Percentiles rank a stretch among this genome's conserved stretches.
Conservation (phyloP, 2,113 vertebrate genomes). For the Rhizomys pruinosus region DNA sequence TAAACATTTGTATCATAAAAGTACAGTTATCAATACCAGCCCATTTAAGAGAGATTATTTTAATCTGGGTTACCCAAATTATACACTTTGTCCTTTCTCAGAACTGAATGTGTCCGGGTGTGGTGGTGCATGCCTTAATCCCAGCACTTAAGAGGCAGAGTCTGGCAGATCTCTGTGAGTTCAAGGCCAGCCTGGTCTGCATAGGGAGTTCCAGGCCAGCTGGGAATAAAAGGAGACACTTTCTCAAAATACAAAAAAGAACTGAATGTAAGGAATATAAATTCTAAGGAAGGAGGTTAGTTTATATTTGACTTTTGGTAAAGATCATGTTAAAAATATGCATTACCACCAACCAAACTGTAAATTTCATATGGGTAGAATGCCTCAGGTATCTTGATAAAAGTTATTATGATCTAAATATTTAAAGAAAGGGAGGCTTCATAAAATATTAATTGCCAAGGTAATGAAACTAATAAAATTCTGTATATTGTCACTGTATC, state of each 20-base stretch:
- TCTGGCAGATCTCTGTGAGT: too few species aligned
- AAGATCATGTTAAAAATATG: slow-evolving; percentile 55
- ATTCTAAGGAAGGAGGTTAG: slow-evolving; percentile 53
- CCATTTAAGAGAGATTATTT: slow-evolving; percentile 6
- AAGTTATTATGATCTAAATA: slow-evolving; percentile 40
- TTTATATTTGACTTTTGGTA: slow-evolving; percentile 41
- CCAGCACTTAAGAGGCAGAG: too few species aligned
- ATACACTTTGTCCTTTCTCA: slow-evolving; percentile 51
- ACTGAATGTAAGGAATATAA: slow-evolving; percentile 67
- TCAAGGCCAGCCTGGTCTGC: too few species aligned
- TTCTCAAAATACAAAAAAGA: too few species aligned
- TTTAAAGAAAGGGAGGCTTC: slow-evolving; percentile 60
- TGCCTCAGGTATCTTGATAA: slow-evolving; percentile 36
- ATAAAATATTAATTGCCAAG: slow-evolving; percentile 51
- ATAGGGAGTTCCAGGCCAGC: too few species aligned
- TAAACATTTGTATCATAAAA: slow-evolving; percentile 40
- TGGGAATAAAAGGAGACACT: too few species aligned
- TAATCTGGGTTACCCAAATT: slow-evolving; percentile 45
- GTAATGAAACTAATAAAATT: slow-evolving; percentile 71
- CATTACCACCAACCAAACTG: slow-evolving; percentile 42
- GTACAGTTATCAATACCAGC: slow-evolving; percentile 45
- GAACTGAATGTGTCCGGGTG: too few species aligned
- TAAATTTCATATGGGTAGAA: slow-evolving; percentile 56
- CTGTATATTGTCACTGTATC: slow-evolving; percentile 67
- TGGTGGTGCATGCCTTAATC: too few species aligned